Evolutionary conservation across 2,113 vertebrate species (phyloP), one percentile per base, ranked within the genome.

Genomic region (Morone saxatilis): DNA sequence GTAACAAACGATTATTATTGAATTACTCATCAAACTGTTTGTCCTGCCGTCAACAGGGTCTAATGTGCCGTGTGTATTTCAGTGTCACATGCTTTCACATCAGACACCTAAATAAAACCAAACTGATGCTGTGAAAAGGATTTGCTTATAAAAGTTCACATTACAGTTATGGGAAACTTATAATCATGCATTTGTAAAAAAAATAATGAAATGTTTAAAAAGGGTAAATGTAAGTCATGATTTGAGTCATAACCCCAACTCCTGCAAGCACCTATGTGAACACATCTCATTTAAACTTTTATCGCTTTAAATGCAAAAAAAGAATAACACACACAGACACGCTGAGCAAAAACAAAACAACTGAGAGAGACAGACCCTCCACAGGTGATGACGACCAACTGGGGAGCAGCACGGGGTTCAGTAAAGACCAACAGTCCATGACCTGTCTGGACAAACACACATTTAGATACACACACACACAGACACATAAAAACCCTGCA

Each of bases 381-480:
- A 38, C 88, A 70, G 87, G 78, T 85, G 88, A 79, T 86, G 65
- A 88, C 13, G 73, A 67, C 81, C 63, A 84, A 88, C 87, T 81
- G 80, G 79, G 85, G 81, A 78, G 31, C 14, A 69, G 59, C 63
- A 36, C 45, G 0, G 62, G 67, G 86, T 78, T 85, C 45, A 65
- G 70, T n/a, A 47, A 76, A 90, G 81, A 85, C 84, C 75, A 89
- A 43, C 86, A 75, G 82, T 68, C 83, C 89, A 2, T 88, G 85
- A 86, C 89, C 88, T 74, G 88, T 78, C 89, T 86, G 88, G 74
- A 91, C 76, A 77, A 56, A 80, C 67, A 53, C 54, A 59, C 76
- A 61, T 51, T 14, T 47, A 66, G 54, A 60, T 71, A 66, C 62
- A 70, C 54, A 68, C 79, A 76, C 20, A 60, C 75, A 66, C 62